Percentiles rank a stretch among this genome's conserved stretches.
Evolutionary conservation across 2,113 vertebrate genomes (phyloP).

Genomic region (Hoplias malabaricus): DNA sequence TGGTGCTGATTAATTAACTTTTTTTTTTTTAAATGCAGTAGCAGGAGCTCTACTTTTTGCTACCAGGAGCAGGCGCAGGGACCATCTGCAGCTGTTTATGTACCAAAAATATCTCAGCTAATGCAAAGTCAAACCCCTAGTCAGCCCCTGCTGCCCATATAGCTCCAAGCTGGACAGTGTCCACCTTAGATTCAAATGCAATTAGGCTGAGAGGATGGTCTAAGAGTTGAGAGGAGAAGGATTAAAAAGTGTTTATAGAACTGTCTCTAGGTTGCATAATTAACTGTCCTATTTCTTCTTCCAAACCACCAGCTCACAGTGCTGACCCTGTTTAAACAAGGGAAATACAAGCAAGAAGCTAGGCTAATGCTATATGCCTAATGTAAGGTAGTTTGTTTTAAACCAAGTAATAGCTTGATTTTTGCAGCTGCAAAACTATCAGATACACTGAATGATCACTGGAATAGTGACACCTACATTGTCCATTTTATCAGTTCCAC

Average conservation of each 20-base stretch:
- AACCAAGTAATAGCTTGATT: too few species aligned
- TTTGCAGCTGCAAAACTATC: too few species aligned
- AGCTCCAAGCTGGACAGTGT: background rate
- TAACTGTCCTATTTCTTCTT: conserved; percentile 35
- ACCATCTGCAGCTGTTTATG: background rate
- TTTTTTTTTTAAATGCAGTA: background rate
- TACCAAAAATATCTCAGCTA: background rate
- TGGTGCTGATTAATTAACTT: background rate
- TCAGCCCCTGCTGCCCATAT: background rate
- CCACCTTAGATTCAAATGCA: background rate
- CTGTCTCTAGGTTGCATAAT: conserved; percentile 25
- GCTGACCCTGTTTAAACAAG: background rate
- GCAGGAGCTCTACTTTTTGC: background rate
- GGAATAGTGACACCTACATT: too few species aligned
- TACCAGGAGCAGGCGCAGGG: background rate
- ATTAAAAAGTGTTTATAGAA: conserved; percentile 32
- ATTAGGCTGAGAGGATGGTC: background rate
- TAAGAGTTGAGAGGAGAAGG: background rate
- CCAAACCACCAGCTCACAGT: background rate
- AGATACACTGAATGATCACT: too few species aligned
- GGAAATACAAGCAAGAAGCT: background rate
- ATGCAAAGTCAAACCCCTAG: background rate
- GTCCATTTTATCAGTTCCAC: too few species aligned
- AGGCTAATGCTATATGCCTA: background rate
- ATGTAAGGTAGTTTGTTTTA: background rate